These are phyloP conservation scores for Cebidichthys violaceus DNA, from an alignment of 2,113 vertebrate species.

Conservation along the genomic window DNA sequence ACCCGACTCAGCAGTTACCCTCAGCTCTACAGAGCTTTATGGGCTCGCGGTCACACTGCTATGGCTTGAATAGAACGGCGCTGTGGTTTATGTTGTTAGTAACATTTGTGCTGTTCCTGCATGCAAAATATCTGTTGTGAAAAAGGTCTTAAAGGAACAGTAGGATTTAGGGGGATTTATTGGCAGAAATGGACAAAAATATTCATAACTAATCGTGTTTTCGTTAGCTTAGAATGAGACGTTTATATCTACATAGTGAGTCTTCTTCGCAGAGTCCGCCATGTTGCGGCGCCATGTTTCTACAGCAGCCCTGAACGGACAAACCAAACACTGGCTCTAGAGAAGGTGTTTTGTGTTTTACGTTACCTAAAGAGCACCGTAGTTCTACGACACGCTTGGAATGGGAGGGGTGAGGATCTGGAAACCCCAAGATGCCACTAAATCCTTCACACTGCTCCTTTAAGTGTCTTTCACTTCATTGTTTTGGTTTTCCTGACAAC, in stretches of 20 bases:
- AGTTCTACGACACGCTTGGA: no score
- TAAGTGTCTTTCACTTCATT: background rate
- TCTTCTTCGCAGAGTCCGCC: no score
- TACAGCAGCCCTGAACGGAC: no score
- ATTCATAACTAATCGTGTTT: background rate
- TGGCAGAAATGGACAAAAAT: background rate
- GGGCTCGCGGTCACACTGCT: background rate
- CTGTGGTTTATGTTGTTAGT: background rate
- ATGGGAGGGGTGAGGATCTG: no score
- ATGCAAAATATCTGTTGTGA: background rate
- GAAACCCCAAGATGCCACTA: background rate
- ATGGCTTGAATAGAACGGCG: background rate
- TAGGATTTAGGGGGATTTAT: background rate
- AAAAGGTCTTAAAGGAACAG: background rate
- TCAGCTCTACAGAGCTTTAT: constrained; percentile 19
- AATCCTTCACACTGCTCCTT: background rate
- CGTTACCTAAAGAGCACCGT: no score
- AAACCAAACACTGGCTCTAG: no score
- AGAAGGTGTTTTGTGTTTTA: background rate
- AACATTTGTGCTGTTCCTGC: background rate
- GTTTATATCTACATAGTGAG: no score
- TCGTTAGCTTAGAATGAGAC: background rate
- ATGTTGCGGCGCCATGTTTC: no score
- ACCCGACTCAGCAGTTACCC: background rate
- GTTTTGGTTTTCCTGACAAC: background rate